A percentile compares a stretch with the other conserved stretches of the same genome.
These are phyloP conservation scores for Novumbra hubbsi DNA, from an alignment of 2,797 vertebrate species.

Conservation along the genomic window DNA sequence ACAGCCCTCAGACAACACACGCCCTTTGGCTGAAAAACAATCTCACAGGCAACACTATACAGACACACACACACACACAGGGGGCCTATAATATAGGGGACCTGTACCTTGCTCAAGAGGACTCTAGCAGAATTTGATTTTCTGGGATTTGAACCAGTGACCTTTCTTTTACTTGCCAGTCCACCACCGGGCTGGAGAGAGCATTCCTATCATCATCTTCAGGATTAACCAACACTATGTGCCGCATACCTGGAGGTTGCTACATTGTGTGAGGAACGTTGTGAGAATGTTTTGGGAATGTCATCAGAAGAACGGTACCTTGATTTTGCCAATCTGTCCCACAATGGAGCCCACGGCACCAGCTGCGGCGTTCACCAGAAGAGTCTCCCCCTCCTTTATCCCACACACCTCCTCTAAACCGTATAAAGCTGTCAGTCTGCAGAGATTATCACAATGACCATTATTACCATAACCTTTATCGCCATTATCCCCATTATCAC, in stretches of 20 bases:
- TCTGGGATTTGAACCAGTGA: no score
- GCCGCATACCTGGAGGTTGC: no score
- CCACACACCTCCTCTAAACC: conserved; percentile 76
- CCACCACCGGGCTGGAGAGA: no score
- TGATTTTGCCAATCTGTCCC: conserved; percentile 80
- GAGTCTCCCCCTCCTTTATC: conserved; percentile 72
- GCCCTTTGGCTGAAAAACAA: neutral
- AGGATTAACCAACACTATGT: neutral
- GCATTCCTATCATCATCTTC: neutral
- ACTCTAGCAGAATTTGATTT: no score
- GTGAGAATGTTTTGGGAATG: neutral
- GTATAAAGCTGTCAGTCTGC: conserved; percentile 79
- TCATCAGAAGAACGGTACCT: conserved; percentile 21
- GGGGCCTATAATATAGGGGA: no score
- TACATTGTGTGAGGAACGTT: neutral
- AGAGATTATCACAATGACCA: neutral
- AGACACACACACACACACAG: neutral
- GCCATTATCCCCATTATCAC: neutral
- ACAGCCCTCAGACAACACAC: neutral
- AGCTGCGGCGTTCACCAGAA: conserved; percentile 79
- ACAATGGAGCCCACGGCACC: conserved; percentile 80
- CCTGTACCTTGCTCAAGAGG: no score
- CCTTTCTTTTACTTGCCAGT: no score
- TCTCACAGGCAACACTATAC: neutral
- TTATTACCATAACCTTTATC: neutral